Evolutionary conservation across 2,113 vertebrate species (phyloP).

Genomic region (Gavialis gangeticus): DNA sequence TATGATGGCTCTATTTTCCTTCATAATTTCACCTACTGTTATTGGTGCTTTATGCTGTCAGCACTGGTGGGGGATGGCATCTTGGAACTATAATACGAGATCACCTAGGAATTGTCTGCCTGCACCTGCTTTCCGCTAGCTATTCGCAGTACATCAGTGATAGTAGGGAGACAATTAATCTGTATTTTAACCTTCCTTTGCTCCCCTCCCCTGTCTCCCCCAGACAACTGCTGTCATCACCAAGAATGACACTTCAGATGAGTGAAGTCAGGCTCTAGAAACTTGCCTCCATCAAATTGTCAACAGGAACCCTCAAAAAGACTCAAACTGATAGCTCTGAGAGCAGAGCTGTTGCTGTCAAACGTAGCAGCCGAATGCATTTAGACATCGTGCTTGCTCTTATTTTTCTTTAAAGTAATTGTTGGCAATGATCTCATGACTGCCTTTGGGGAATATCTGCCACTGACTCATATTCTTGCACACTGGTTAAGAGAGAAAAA

Average conservation of each 20-base stretch:
- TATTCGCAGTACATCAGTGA: background rate
- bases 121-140: background rate
- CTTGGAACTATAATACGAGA: background rate
- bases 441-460: background rate
- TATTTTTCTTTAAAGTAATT: background rate
- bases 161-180: conserved; percentile 53
- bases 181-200: background rate
- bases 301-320: background rate
- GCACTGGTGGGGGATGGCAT: background rate
- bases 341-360: conserved; percentile 22
- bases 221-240: conserved; percentile 31
- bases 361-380: background rate
- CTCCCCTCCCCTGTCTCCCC: background rate
- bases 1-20: background rate
- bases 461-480: accelerated
- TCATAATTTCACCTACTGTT: background rate
- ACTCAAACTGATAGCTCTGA: background rate
- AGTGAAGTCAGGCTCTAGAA: background rate
- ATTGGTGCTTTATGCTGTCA: background rate
- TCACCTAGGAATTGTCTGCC: background rate
- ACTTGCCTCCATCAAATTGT: background rate
- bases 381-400: background rate
- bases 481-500: background rate
- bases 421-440: background rate
- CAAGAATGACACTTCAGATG: background rate